Percentiles rank a stretch among this genome's conserved stretches.
Conservation (phyloP, 2,113 vertebrate genomes). For the Ptilonorhynchus violaceus region DNA sequence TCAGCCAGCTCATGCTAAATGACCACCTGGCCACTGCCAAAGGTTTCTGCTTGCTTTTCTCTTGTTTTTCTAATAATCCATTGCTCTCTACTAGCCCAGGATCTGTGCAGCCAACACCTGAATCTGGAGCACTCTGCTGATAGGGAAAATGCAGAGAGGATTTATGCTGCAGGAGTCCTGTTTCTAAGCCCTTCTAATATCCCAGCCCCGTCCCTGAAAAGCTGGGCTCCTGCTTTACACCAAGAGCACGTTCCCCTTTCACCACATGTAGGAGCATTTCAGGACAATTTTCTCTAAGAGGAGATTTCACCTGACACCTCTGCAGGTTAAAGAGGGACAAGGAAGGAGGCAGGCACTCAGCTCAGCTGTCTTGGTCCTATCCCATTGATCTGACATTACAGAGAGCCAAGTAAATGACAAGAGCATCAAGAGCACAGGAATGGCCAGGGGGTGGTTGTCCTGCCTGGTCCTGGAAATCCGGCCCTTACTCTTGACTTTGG, state of each 20-base stretch:
- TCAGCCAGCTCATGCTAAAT: not conserved
- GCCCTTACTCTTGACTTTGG: not conserved
- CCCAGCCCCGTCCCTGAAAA: not conserved
- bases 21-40: not conserved
- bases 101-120: not conserved
- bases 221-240: not conserved
- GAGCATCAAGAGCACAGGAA: not conserved
- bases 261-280: not conserved
- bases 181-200: not conserved
- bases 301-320: not conserved
- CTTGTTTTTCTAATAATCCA: not conserved
- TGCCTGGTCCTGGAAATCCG: not conserved
- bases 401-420: not conserved
- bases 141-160: not conserved
- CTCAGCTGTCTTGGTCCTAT: not conserved
- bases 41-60: not conserved
- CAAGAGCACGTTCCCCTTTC: rapidly evolving
- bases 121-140: not conserved
- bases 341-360: not conserved
- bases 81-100: not conserved
- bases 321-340: not conserved
- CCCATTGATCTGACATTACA: not conserved
- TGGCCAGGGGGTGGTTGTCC: too few species aligned
- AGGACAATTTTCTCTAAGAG: not conserved
- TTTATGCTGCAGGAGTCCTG: not conserved